Percentiles rank a stretch among this genome's conserved stretches.
These are phyloP conservation scores for Lepidothrix coronata DNA, from an alignment of 2,113 vertebrate genomes.

Conservation along the genomic window DNA sequence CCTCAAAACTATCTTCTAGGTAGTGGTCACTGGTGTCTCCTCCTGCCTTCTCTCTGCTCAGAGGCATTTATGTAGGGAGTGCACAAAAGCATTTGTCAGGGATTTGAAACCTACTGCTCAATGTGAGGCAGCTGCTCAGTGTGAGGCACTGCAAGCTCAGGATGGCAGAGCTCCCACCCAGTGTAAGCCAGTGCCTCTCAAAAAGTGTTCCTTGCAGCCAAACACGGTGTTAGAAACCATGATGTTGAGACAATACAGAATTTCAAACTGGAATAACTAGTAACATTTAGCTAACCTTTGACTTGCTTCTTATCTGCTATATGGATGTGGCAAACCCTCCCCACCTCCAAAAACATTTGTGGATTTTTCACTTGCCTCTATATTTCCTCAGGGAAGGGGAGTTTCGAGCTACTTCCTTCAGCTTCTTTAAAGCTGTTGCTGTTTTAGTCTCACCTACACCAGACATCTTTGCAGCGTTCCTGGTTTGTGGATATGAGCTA, in stretches of 20 bases:
- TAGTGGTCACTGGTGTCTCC: not conserved
- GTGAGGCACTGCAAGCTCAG: not conserved
- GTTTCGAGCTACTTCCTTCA: not conserved
- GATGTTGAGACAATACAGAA: not conserved
- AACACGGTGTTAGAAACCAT: not conserved
- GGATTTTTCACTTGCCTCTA: not conserved
- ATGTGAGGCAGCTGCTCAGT: not conserved
- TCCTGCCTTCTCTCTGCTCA: not conserved
- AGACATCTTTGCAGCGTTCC: not conserved
- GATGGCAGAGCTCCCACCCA: rapidly evolving
- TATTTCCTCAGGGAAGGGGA: not conserved
- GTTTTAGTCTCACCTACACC: not conserved
- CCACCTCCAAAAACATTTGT: not conserved
- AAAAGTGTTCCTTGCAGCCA: not conserved
- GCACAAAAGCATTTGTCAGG: not conserved
- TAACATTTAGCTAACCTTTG: not conserved
- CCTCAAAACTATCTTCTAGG: not conserved
- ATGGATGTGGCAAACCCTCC: not conserved
- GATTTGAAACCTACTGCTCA: not conserved
- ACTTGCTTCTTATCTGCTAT: not conserved
- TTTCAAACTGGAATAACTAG: not conserved
- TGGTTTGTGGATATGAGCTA: not conserved
- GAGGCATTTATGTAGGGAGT: not conserved
- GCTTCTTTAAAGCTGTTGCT: not conserved
- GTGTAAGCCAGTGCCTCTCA: not conserved